Percentiles rank a stretch among this genome's conserved stretches.
These are phyloP conservation scores for Nomada ruficornis DNA, from an alignment of 2,888 invertebrate species.

Conservation along the genomic window DNA sequence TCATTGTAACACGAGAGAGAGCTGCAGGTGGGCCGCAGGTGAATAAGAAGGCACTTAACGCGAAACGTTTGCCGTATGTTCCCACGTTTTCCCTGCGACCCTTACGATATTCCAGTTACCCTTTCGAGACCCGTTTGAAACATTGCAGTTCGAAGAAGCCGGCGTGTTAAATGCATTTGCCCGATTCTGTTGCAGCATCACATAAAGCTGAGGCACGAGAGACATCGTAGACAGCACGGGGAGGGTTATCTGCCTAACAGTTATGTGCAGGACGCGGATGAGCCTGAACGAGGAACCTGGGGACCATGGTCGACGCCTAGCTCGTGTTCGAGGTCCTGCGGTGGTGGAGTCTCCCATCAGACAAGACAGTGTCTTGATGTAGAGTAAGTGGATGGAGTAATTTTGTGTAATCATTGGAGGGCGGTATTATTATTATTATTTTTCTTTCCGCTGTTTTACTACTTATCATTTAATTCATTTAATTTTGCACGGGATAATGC, in stretches of 20 bases:
- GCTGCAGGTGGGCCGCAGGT: conserved; percentile 43
- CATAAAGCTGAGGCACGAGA: conserved; percentile 85
- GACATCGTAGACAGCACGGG: conserved; percentile 92
- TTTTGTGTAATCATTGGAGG: background rate
- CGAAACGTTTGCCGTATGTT: conserved; percentile 52
- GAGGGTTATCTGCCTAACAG: conserved; percentile 90
- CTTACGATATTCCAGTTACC: conserved; percentile 7
- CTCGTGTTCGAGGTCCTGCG: conserved; percentile 95
- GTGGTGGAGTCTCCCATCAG: conserved; percentile 96
- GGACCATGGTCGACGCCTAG: conserved; percentile 93
- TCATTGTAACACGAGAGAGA: conserved; percentile 17
- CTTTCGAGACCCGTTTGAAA: background rate
- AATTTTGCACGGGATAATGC: background rate
- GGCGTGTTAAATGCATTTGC: conserved; percentile 28
- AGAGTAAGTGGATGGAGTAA: conserved; percentile 84
- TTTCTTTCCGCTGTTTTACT: too few relatives aligned
- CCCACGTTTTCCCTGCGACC: conserved; percentile 62
- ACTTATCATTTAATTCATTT: background rate
- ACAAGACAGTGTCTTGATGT: conserved; percentile 90
- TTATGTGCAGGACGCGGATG: conserved; percentile 89
- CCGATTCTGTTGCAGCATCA: conserved; percentile 86
- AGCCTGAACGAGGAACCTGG: conserved; percentile 90
- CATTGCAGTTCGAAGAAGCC: background rate
- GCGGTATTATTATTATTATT: background rate
- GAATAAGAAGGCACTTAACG: conserved; percentile 67